These are phyloP conservation scores for Eumerus sabulonum DNA, from an alignment of 2,888 invertebrate genomes.

Conservation along the genomic window DNA sequence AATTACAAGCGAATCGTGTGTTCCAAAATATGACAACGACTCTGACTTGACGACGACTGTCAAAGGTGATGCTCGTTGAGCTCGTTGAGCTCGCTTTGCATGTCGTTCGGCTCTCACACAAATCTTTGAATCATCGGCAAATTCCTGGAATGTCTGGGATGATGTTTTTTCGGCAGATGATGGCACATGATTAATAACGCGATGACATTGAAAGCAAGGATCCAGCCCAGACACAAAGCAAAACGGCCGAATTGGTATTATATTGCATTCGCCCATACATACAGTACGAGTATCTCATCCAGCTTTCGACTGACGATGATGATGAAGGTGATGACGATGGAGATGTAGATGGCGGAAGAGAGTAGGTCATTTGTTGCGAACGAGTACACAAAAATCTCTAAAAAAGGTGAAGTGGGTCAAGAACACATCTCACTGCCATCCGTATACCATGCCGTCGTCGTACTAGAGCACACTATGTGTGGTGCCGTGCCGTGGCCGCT, in stretches of 20 bases:
- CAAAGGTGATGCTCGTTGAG: slow-evolving; percentile 52
- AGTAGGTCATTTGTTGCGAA: slow-evolving; percentile 49
- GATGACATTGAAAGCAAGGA: slow-evolving; percentile 44
- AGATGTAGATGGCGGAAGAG: slow-evolving; percentile 3
- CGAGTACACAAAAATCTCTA: slow-evolving; percentile 45
- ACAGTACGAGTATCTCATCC: background rate
- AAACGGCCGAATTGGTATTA: background rate
- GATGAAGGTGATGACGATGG: too few relatives aligned
- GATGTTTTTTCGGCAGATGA: slow-evolving; percentile 5
- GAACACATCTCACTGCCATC: slow-evolving; percentile 52
- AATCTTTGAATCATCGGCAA: slow-evolving; percentile 46
- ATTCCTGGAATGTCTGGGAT: slow-evolving; percentile 65
- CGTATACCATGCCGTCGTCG: too few relatives aligned
- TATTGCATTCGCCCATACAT: background rate
- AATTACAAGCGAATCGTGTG: background rate
- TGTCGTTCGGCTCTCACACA: slow-evolving; percentile 19
- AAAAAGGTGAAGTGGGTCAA: slow-evolving; percentile 60
- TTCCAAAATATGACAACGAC: slow-evolving; percentile 29
- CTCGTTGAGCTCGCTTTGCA: too few relatives aligned
- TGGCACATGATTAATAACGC: slow-evolving; percentile 24
- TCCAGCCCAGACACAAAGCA: slow-evolving; percentile 15
- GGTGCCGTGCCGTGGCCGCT: slow-evolving; percentile 11
- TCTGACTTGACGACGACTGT: slow-evolving; percentile 21
- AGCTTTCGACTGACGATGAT: background rate
- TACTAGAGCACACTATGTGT: too few relatives aligned